A percentile compares a stretch with the other conserved stretches of the same genome.
Conservation (phyloP, 1,140 invertebrate species). For the Papilio polytes region DNA sequence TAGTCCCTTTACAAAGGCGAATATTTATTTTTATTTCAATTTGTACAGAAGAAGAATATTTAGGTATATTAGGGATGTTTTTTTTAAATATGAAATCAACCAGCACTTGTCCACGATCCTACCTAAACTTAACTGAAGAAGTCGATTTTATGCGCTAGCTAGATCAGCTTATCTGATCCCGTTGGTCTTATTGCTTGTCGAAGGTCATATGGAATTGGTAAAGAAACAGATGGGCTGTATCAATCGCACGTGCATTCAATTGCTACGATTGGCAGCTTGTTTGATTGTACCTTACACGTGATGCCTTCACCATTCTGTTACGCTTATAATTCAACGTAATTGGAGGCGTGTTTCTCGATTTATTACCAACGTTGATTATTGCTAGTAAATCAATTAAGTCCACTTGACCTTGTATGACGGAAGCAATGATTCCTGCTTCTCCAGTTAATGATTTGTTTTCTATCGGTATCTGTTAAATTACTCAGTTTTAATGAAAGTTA, state of each 20-base stretch:
- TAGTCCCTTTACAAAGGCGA: no score
- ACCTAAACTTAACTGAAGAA: no score
- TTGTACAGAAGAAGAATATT: no score
- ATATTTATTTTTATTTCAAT: no score
- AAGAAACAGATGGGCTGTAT: not conserved
- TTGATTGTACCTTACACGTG: slow-evolving; percentile 25
- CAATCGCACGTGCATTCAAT: slow-evolving; percentile 20
- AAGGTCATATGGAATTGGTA: not conserved
- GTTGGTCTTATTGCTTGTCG: not conserved
- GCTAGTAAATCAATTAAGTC: slow-evolving; percentile 4
- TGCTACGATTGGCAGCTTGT: slow-evolving; percentile 26
- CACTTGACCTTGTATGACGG: not conserved
- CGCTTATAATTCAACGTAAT: slow-evolving; percentile 21
- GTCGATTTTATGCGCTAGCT: no score
- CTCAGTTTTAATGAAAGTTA: no score
- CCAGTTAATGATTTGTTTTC: not conserved
- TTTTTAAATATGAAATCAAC: no score
- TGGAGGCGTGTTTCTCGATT: slow-evolving; percentile 14
- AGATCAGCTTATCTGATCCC: no score
- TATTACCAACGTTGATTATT: slow-evolving; percentile 23
- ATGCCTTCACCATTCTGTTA: slow-evolving; percentile 16
- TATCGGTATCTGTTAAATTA: not conserved
- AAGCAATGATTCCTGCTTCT: not conserved
- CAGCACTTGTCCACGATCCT: no score
- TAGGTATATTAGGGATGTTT: no score